Base-by-base conservation (phyloP, 2,888 invertebrate species). In the Aplocera efformata region DNA sequence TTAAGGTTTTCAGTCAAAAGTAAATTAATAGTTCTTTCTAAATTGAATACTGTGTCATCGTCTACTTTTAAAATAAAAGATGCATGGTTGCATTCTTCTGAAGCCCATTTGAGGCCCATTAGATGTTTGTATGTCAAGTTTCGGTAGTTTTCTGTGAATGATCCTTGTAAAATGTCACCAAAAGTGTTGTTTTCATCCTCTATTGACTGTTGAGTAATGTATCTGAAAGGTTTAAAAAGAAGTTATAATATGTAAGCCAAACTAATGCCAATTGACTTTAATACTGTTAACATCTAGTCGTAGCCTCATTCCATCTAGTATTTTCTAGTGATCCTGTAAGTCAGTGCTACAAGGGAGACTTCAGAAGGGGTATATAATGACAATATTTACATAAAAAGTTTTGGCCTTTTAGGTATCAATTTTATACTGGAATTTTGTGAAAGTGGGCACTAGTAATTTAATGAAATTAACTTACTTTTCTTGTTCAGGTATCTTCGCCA, bases 81-180 rank as follows among this genome's bases (percentile, higher is more conserved):
- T 1, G 91, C 89, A 7, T 85, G 76, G 1, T 61, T 63, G 60
- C 95, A 96, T 57, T 86, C 80, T n/a, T 78, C 78, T 0, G 89
- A 79, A 0, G 91, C 92, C 95, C 95, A 96, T 56, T 90, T 90
- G 23, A 96, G 70, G 0, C 95, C 95, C 94, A 95, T 95, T 0
- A 94, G 70, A 63, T 96, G 95, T 74, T 96, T 96, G 57, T 92
- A 92, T 1, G 94, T 95, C n/a, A 96, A 75, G 73, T 96, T 95
- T 59, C 91, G 89, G 60, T 96, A 96, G 29, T 93, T 91, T 78
- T 96, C 96, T 1, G 83, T 42, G 63, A 96, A 96, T 57, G 91
- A 91, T 3, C 95, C 95, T 79, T 95, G 94, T 7, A 95, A 67
- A 10, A 95, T 82, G 59, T 95, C 95, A 2, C 90, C 88, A 72